Percentiles rank a stretch among this genome's conserved stretches.
Evolutionary conservation across 1,140 invertebrate species (phyloP).

Genomic region (Sitophilus oryzae): DNA sequence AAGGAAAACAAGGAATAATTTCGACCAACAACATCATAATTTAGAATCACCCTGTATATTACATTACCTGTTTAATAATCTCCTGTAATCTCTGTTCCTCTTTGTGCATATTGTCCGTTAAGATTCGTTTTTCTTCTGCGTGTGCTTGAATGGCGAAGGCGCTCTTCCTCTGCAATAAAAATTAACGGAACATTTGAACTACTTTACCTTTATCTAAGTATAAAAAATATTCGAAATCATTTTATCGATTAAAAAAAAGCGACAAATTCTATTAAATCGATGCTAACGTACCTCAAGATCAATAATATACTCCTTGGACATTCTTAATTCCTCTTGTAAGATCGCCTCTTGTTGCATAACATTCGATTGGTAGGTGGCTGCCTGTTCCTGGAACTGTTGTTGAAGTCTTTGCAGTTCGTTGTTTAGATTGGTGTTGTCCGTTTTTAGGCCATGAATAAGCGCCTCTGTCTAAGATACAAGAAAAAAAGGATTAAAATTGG

Average conservation of each 20-base stretch:
- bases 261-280: conserved; percentile 29
- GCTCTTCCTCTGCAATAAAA: conserved; percentile 22
- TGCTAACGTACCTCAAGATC: neutral
- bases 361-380: conserved; percentile 3
- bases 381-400: conserved; percentile 16
- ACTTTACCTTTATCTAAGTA: too few relatives aligned
- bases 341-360: conserved; percentile 8
- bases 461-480: conserved; percentile 10
- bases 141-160: conserved; percentile 15
- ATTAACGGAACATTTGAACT: too few relatives aligned
- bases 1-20: too few relatives aligned
- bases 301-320: neutral
- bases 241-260: conserved; percentile 40
- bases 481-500: conserved; percentile 2
- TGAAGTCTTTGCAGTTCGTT: conserved; percentile 13
- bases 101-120: conserved; percentile 36
- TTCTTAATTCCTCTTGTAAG: neutral
- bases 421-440: conserved; percentile 12
- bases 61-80: conserved; percentile 30
- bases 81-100: conserved; percentile 22
- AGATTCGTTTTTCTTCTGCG: conserved; percentile 31
- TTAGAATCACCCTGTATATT: too few relatives aligned
- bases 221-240: too few relatives aligned
- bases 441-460: conserved; percentile 15
- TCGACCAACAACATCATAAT: too few relatives aligned